Evolutionary conservation across 2,888 invertebrate genomes (phyloP).

Genomic region (Platycheirus albimanus): DNA sequence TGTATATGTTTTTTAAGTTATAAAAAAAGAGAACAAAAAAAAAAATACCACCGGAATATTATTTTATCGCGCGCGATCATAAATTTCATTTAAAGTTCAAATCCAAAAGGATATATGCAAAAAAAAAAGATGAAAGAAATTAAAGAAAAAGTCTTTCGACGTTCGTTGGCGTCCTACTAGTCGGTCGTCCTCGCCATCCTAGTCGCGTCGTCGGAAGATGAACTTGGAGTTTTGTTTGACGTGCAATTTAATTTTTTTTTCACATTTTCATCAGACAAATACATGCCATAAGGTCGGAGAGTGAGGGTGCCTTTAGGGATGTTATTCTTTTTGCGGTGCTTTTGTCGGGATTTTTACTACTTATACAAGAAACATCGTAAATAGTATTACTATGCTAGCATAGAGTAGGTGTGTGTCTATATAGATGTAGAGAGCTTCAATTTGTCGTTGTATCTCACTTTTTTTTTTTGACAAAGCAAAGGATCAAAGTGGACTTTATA

Average conservation of each 20-base stretch:
- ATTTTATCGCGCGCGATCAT: constrained; percentile 56
- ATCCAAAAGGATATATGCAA: constrained; percentile 40
- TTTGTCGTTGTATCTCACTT: constrained; percentile 37
- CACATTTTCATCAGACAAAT: constrained; percentile 9
- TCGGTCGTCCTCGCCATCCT: too few species aligned
- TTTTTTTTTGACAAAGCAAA: neutral
- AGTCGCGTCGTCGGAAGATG: constrained; percentile 20
- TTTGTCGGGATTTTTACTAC: constrained; percentile 28
- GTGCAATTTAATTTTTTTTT: constrained; percentile 15
- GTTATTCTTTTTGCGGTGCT: constrained; percentile 32
- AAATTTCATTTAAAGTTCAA: constrained; percentile 66
- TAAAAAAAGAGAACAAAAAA: neutral
- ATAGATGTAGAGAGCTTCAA: constrained; percentile 31
- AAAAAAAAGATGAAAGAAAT: constrained; percentile 23
- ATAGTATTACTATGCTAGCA: constrained; percentile 29
- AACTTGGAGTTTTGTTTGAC: constrained; percentile 52
- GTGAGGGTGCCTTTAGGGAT: constrained; percentile 19
- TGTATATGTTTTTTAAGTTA: neutral
- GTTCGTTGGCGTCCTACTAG: too few species aligned
- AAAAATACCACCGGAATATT: constrained; percentile 38
- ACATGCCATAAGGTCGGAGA: neutral
- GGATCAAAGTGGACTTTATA: constrained; percentile 17
- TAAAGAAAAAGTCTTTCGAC: constrained; percentile 34
- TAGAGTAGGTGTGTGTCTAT: too few species aligned
- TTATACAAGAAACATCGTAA: constrained; percentile 7